Evolutionary conservation across 2,797 vertebrate genomes (phyloP), one percentile per base, ranked within the genome.

Genomic region (Helostoma temminkii): DNA sequence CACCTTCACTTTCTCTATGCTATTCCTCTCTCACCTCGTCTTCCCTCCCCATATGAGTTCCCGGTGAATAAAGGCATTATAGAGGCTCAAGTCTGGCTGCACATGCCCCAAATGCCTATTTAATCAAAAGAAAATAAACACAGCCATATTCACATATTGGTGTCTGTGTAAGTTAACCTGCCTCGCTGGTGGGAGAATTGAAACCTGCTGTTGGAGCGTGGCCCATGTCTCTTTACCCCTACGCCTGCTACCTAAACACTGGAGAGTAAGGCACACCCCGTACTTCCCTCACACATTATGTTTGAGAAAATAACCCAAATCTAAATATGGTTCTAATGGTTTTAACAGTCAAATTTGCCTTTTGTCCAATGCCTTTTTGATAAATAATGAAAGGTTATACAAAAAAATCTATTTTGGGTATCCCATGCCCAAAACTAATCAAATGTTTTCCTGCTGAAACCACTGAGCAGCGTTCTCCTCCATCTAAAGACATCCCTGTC

Each of bases 101-200:
- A 89, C 91, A 93, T 89, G 85, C 81, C 75, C 82, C 79, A 88
- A 91, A 93, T 93, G 84, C 92, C 90, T 86, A 52, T 86, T 93
- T 93, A 92, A 94, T 94, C 91, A 89, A 93, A 94, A 90, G 90
- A 92, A 94, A 94, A 94, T 91, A 93, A 93, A 90, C 87, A 67
- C 62, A 66, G 69, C 67, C 61, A 78, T 74, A 87, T 85, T 89
- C 84, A 47, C 77, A 80, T 84, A 78, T 81, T 76, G 78, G 81
- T 81, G 78, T 83, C 68, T 80, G 84, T 73, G 59, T 58, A 86
- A 78, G 82, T 85, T 82, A 90, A 91, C 83, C 83, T 88, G 83
- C 62, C 84, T 71, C 22, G 15, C 77, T 67, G 26, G 71, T 65
- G 54, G 59, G 56, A 61, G 82, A 90, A 93, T 93, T 90, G 82